Evolutionary conservation across 1,140 invertebrate genomes (phyloP).

Genomic region (Conopomorpha cramerella): DNA sequence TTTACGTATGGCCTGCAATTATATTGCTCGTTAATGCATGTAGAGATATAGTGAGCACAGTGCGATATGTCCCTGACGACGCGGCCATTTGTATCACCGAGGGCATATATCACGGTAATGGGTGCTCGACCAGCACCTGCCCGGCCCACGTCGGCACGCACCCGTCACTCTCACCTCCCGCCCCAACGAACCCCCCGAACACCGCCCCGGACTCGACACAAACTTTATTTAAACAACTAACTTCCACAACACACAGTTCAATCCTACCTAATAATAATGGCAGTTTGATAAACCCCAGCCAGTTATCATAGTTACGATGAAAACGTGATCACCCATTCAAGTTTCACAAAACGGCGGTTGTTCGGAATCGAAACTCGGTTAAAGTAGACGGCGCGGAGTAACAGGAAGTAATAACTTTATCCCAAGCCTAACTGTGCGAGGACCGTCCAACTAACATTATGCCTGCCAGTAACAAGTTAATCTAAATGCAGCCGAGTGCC

Average conservation of each 20-base stretch:
- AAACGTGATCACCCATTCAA: slow-evolving; percentile 48
- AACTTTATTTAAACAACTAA: not conserved
- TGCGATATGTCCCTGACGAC: slow-evolving; percentile 35
- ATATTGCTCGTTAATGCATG: too few relatives aligned
- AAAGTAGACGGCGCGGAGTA: slow-evolving; percentile 43
- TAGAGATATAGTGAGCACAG: too few relatives aligned
- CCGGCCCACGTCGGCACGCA: slow-evolving; percentile 1
- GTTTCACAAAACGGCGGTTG: slow-evolving; percentile 39
- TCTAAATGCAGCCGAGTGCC: slow-evolving; percentile 50
- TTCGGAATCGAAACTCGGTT: slow-evolving; percentile 46
- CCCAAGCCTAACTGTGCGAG: slow-evolving; percentile 33
- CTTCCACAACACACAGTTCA: not conserved
- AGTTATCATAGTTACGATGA: slow-evolving; percentile 34
- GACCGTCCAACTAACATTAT: slow-evolving; percentile 53
- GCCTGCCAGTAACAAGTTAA: slow-evolving; percentile 57
- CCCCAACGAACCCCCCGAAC: slow-evolving; percentile 2
- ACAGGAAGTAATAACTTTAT: slow-evolving; percentile 58
- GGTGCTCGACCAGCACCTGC: slow-evolving; percentile 25
- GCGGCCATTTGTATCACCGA: slow-evolving; percentile 31
- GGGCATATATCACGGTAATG: slow-evolving; percentile 40
- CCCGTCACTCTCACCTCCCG: slow-evolving; percentile 1
- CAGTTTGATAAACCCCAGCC: slow-evolving; percentile 23
- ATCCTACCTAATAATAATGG: slow-evolving; percentile 23
- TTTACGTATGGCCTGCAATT: too few relatives aligned
- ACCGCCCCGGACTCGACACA: not conserved